phyloP scores from a whole-genome alignment of 2,888 invertebrate species.

The Ichneumon xanthorius region DNA sequence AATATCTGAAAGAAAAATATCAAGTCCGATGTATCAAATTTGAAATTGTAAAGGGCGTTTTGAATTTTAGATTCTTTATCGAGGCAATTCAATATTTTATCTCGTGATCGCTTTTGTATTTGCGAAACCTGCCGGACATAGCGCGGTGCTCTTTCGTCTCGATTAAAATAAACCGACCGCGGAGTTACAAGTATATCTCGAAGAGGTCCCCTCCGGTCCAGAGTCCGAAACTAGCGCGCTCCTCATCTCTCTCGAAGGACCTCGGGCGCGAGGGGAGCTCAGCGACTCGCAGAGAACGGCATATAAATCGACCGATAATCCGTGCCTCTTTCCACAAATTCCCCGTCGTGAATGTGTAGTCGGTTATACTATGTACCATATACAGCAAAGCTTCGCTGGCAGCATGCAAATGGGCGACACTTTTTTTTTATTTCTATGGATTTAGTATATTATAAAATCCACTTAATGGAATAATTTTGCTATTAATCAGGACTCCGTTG shows the following conservation, averaged over 20 bases:
- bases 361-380: background rate
- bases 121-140: background rate
- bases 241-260: conserved; percentile 33
- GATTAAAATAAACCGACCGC: conserved; percentile 68
- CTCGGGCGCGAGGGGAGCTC: conserved; percentile 40
- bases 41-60: background rate
- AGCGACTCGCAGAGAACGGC: conserved; percentile 55
- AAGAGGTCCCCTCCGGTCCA: conserved; percentile 23
- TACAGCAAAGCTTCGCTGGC: conserved; percentile 71
- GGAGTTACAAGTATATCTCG: conserved; percentile 11
- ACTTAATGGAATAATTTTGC: conserved; percentile 81
- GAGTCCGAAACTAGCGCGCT: conserved; percentile 31
- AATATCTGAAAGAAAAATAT: too few species aligned
- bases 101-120: background rate
- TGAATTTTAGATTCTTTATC: background rate
- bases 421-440: conserved; percentile 70
- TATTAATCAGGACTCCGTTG: conserved; percentile 79
- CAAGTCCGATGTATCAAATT: too few species aligned
- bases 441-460: conserved; percentile 74
- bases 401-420: conserved; percentile 78
- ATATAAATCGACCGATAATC: conserved; percentile 79
- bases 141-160: background rate
- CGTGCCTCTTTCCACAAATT: conserved; percentile 51
- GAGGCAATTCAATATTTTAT: background rate
- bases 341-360: background rate